phyloP scores from a whole-genome alignment of 2,888 invertebrate species.

The Caenorhabditis auriculariae region DNA sequence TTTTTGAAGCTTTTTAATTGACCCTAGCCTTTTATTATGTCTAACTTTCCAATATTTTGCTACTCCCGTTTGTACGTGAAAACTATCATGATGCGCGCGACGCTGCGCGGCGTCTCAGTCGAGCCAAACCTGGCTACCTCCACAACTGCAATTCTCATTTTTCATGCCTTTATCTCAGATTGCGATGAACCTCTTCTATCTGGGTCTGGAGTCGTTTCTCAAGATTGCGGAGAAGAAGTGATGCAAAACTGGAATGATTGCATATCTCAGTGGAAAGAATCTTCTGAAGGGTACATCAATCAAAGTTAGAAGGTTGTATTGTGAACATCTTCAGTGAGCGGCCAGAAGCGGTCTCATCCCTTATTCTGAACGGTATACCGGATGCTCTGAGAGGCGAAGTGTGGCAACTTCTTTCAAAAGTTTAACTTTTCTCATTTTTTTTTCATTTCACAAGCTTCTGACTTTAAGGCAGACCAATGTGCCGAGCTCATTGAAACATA shows the following conservation, averaged over 20 bases:
- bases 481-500: constrained; percentile 85
- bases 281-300: no score
- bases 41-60: no score
- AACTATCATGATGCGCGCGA: no score
- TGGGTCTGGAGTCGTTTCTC: constrained; percentile 94
- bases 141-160: no score
- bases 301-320: no score
- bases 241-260: constrained; percentile 91
- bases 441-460: neutral
- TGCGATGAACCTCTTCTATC: constrained; percentile 85
- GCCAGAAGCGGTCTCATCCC: constrained; percentile 80
- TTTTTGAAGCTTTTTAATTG: neutral
- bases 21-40: constrained; percentile 9
- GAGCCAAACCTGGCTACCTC: no score
- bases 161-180: no score
- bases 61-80: no score
- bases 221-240: constrained; percentile 90
- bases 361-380: constrained; percentile 84
- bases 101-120: no score
- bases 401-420: constrained; percentile 89
- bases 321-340: constrained; percentile 64
- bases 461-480: constrained; percentile 72
- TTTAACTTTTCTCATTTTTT: constrained; percentile 56
- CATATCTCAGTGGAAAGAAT: constrained; percentile 63
- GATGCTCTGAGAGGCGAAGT: constrained; percentile 94